Base-by-base conservation (phyloP, 2,797 vertebrate genomes). In the Staurois parvus region DNA sequence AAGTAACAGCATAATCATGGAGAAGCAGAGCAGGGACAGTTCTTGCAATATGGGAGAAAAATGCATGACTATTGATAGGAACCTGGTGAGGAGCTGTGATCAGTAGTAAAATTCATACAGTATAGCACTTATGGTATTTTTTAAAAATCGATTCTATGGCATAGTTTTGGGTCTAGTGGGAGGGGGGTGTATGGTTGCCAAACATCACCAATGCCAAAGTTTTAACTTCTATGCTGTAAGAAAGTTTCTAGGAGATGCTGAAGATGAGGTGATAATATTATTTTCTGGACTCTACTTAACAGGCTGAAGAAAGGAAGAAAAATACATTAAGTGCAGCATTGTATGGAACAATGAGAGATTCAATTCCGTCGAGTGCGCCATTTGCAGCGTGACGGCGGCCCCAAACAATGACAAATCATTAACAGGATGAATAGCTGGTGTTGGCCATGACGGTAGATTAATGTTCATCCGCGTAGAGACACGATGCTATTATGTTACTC, bases 381-480 rank as follows among this genome's bases (percentile, higher is more conserved):
- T 37, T 70, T 70, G 30, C 68, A 37, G 30, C 32, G 26, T 34
- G 19, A 37, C 68, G 19, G 30, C 52, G 19, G 52, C 19, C 52
- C 52, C 52, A 59, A 59, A 59, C 52, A 59, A 59, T 70, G 68
- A 70, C 68, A 70, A 70, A 70, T 66, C 19, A 76, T 76, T 52
- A 56, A 40, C 37, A 9, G 40, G 66, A 78, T 40, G 76, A 78
- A 74, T 45, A 78, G 64, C 76, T 24, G 17, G 37, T 78, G 12
- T 67, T 40, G 13, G 52, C 28, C 52, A 59, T 21, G 17, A 40
- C 34, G 59, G 37, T 66, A 78, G 17, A 66, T 15, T 40, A 67
- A 17, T 66, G 24, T 66, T 67, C 17, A 40, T 62, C 76, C 21
- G 12, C 12, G 4, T 62, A 28, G 32, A 77, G 34, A 64, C 10